Conservation (phyloP, 1,140 invertebrate species). For the Anoplolepis gracilipes region DNA sequence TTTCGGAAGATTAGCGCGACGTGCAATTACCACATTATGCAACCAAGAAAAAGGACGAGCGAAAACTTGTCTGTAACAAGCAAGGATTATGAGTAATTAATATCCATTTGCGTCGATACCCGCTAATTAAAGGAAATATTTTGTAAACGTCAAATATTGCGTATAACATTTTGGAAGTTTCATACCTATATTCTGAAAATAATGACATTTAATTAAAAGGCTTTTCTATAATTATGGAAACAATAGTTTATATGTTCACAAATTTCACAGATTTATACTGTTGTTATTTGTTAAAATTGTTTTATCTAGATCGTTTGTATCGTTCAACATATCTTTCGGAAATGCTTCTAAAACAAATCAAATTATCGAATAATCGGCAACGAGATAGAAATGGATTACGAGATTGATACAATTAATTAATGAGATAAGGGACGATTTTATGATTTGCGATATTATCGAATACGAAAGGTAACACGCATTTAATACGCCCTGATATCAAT, state of each 20-base stretch:
- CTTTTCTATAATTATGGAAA: background rate
- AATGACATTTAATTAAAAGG: background rate
- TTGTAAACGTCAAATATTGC: background rate
- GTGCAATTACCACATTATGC: conserved; percentile 35
- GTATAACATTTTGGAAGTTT: background rate
- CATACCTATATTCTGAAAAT: background rate
- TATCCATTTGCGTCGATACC: conserved; percentile 10
- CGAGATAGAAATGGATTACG: background rate
- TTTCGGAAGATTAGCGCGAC: background rate
- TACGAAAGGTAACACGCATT: conserved; percentile 11
- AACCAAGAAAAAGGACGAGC: conserved; percentile 10
- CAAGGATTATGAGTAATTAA: conserved; percentile 38
- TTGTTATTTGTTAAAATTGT: background rate
- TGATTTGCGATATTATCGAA: conserved; percentile 38
- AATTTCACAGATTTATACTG: background rate
- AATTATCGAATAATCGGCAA: conserved; percentile 1
- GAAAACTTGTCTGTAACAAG: conserved; percentile 13
- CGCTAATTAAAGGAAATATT: background rate
- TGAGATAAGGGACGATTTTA: conserved; percentile 51
- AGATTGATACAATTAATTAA: conserved; percentile 56
- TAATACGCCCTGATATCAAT: conserved; percentile 41
- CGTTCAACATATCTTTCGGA: background rate
- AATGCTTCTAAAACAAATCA: background rate
- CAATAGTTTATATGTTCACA: background rate
- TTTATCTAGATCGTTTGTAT: background rate